Base-by-base conservation (phyloP, 2,888 invertebrate genomes). In the Rotaria socialis region DNA sequence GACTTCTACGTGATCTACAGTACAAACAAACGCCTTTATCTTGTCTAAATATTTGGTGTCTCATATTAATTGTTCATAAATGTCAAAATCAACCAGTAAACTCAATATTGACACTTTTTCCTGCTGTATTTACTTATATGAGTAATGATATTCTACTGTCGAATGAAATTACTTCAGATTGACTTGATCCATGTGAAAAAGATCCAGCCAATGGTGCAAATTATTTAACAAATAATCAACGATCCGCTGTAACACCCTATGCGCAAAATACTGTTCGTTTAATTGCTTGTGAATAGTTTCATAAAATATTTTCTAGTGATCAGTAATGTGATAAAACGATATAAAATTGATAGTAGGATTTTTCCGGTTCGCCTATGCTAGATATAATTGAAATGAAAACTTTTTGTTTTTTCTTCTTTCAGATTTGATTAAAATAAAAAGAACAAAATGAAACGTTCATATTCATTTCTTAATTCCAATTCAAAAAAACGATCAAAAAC, bases 1-100 rank as follows among this genome's bases (percentile, higher is more conserved):
- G 50, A 50, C 27, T 86, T 35, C 55, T 86, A 56, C 55, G 85
- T 58, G 35, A 85, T 47, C 67, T 84, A 41, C 80, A 80, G 47
- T 47, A 47, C 4, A 47, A 47, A n/a, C 47, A 47, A 47, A 80
- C 43, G 16, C 80, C 43, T 11, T n/a, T 80, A 80, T 43, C 80
- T 19, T 14, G 16, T n/a, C n/a, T 80, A 10, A 80, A n/a, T 47
- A n/a, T 80, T n/a, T 47, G 80, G 47, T 47, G 80, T 80, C 47
- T 80, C n/a, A 10, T 41, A 41, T 80, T 47, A 80, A 10, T 80
- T 19, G 80, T 47, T 47, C 10, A 80, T 47, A 47, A 80, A n/a
- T 80, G 47, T 80, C 47, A 43, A 47, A 47, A n/a, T 47, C 80
- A 47, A 80, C 47, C 80, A 80, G 5, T 22, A 43, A 41, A 19